Evolutionary conservation across 2,888 invertebrate species (phyloP).

Genomic region (Pelosia muscerda): DNA sequence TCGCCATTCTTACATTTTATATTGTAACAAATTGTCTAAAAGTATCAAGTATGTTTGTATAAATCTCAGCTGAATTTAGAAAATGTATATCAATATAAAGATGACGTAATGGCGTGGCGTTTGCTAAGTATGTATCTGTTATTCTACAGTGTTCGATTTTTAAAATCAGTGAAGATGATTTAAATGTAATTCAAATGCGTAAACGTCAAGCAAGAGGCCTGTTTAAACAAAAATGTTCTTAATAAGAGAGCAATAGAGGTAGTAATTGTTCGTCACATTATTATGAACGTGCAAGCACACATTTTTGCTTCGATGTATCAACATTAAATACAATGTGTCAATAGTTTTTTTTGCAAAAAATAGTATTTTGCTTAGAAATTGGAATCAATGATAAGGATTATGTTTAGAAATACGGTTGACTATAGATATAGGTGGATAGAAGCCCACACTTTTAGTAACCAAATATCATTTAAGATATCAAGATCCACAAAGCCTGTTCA

Average conservation of each 20-base stretch:
- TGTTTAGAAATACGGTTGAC: slow-evolving; percentile 41
- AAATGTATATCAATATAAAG: slow-evolving; percentile 19
- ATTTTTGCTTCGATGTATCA: slow-evolving; percentile 38
- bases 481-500: neutral
- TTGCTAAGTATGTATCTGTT: slow-evolving; percentile 32
- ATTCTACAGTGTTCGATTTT: slow-evolving; percentile 14
- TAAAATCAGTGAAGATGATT: slow-evolving; percentile 3
- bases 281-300: slow-evolving; percentile 38
- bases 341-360: slow-evolving; percentile 18
- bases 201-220: slow-evolving; percentile 43
- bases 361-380: slow-evolving; percentile 21
- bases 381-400: slow-evolving; percentile 30
- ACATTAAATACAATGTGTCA: slow-evolving; percentile 22
- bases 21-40: slow-evolving; percentile 25
- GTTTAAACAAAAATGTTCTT: slow-evolving; percentile 44
- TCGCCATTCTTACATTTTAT: no score
- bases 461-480: slow-evolving; percentile 34
- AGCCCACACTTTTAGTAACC: slow-evolving; percentile 53
- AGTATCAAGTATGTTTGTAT: neutral
- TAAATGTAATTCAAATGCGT: slow-evolving; percentile 25
- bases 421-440: slow-evolving; percentile 45
- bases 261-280: slow-evolving; percentile 45
- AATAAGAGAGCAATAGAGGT: slow-evolving; percentile 62
- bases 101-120: slow-evolving; percentile 11
- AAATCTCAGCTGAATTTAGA: slow-evolving; percentile 11